A percentile compares a stretch with the other conserved stretches of the same genome.
These are phyloP conservation scores for Drosophila picticornis DNA, from an alignment of 2,888 invertebrate genomes.

Conservation along the genomic window DNA sequence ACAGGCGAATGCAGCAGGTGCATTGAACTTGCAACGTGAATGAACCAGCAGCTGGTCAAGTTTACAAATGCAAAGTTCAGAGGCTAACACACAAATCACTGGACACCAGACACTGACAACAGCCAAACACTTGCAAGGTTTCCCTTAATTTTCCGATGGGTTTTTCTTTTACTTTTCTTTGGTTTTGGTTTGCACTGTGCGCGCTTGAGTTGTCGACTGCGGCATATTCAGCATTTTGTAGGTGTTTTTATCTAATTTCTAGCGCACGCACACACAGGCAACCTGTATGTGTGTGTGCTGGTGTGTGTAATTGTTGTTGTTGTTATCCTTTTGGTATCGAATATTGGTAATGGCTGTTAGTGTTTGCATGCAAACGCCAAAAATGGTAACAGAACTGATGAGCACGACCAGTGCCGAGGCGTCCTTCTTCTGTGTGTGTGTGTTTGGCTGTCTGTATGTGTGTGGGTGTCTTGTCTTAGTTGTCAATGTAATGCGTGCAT, in stretches of 20 bases:
- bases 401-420: conserved; percentile 30
- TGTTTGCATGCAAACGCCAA: conserved; percentile 78
- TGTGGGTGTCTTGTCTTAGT: conserved; percentile 9
- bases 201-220: conserved; percentile 81
- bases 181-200: conserved; percentile 64
- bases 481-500: conserved; percentile 43
- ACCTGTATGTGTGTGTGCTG: conserved; percentile 23
- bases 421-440: background rate
- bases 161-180: conserved; percentile 27
- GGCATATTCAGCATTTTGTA: conserved; percentile 77
- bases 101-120: conserved; percentile 17
- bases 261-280: conserved; percentile 63
- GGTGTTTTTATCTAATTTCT: conserved; percentile 83
- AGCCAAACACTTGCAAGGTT: conserved; percentile 14
- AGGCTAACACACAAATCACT: conserved; percentile 6
- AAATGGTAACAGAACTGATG: conserved; percentile 59
- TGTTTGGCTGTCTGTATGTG: conserved; percentile 9
- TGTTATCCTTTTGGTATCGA: conserved; percentile 71
- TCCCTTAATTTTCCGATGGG: conserved; percentile 13
- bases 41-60: conserved; percentile 39
- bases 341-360: conserved; percentile 76
- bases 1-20: conserved; percentile 27
- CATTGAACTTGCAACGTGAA: conserved; percentile 52
- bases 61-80: conserved; percentile 39
- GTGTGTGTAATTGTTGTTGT: conserved; percentile 53